These are phyloP conservation scores for Cosmia pyralina DNA, from an alignment of 2,888 invertebrate genomes.

Conservation along the genomic window DNA sequence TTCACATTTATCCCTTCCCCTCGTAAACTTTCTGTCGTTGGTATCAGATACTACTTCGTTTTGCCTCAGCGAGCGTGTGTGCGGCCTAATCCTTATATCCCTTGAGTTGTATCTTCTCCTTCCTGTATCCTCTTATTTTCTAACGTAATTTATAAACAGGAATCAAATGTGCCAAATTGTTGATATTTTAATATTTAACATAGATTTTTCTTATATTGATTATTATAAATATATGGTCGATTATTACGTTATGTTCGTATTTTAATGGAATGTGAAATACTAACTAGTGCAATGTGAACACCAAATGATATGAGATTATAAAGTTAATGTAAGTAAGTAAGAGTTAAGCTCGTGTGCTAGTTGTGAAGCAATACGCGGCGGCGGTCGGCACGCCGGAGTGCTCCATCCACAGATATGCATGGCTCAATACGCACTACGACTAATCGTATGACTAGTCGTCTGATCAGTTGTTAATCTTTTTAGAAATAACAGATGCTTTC, in stretches of 20 bases:
- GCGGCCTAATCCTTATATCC: constrained; percentile 59
- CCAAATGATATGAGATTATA: constrained; percentile 78
- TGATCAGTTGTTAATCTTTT: not conserved
- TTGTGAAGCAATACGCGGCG: constrained; percentile 59
- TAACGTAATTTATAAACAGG: constrained; percentile 81
- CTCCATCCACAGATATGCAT: not conserved
- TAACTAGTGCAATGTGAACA: constrained; percentile 84
- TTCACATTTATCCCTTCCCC: not conserved
- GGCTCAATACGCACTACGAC: constrained; percentile 5
- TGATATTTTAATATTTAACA: constrained; percentile 79
- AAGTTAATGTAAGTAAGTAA: constrained; percentile 72
- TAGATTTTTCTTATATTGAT: constrained; percentile 78
- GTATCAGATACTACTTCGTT: constrained; percentile 40
- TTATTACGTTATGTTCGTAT: constrained; percentile 71
- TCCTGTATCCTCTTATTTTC: constrained; percentile 69
- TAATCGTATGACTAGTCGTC: not conserved
- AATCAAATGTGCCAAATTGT: constrained; percentile 88
- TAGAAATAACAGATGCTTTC: not conserved
- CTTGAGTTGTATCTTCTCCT: constrained; percentile 57
- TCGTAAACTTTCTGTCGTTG: constrained; percentile 4
- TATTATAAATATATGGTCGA: constrained; percentile 69
- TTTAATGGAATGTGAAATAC: constrained; percentile 71
- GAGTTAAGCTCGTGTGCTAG: constrained; percentile 71
- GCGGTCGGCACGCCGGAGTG: constrained; percentile 48
- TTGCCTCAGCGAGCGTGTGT: constrained; percentile 53